A percentile compares a stretch with the other conserved stretches of the same genome.
Conservation (phyloP, 2,888 invertebrate genomes). For the Koerneria pararmatus region DNA sequence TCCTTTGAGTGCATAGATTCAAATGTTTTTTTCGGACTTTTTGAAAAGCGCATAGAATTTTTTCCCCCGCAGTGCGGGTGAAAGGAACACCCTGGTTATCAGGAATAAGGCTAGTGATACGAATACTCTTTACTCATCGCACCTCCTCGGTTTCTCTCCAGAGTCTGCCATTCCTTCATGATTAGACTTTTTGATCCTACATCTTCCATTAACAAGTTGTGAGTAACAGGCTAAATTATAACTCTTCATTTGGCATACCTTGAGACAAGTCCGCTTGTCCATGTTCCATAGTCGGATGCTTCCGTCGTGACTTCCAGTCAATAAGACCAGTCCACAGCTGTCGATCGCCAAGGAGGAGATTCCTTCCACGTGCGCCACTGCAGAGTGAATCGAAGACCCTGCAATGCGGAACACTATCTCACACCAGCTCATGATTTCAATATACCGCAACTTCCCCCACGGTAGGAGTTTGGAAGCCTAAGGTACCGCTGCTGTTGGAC, state of each 20-base stretch:
- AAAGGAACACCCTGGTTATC: too few species aligned
- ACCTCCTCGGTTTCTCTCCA: too few species aligned
- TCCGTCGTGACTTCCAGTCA: conserved; percentile 78
- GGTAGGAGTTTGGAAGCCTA: too few species aligned
- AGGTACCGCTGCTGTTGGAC: too few species aligned
- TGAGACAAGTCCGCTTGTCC: conserved; percentile 95
- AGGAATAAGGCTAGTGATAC: too few species aligned
- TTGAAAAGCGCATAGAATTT: too few species aligned
- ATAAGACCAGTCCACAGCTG: conserved; percentile 93
- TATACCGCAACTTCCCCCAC: conserved; percentile 1
- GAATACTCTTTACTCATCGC: too few species aligned
- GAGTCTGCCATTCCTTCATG: not conserved
- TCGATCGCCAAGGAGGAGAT: conserved; percentile 96
- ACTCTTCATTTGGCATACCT: conserved; percentile 62
- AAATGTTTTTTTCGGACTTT: too few species aligned
- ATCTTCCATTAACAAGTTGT: not conserved
- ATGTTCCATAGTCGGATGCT: conserved; percentile 68
- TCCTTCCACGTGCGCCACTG: conserved; percentile 98
- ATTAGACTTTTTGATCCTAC: not conserved
- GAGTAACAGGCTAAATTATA: not conserved
- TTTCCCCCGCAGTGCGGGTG: too few species aligned
- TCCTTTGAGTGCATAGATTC: too few species aligned
- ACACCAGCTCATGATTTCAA: too few species aligned
- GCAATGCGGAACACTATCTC: conserved; percentile 64
- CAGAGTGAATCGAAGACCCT: conserved; percentile 89